phyloP scores from a whole-genome alignment of 2,113 vertebrate species.

The Anhinga rufa region DNA sequence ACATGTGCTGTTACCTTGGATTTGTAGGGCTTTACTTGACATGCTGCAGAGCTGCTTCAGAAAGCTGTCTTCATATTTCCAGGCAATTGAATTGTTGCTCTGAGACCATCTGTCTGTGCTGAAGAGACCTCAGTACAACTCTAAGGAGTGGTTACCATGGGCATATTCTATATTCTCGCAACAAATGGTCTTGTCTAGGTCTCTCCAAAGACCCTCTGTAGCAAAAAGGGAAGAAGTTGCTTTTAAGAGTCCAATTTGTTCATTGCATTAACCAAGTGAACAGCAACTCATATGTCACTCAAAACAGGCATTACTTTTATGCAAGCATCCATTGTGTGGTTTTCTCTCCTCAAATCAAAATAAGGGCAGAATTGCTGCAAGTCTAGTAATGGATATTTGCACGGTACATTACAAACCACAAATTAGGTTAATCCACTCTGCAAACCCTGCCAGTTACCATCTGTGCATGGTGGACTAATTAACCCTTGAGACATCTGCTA shows the following conservation, averaged over 20 bases:
- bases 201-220: neutral
- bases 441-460: constrained; percentile 36
- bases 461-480: constrained; percentile 48
- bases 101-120: neutral
- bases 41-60: neutral
- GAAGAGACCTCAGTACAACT: neutral
- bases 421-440: constrained; percentile 51
- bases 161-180: neutral
- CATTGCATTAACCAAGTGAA: neutral
- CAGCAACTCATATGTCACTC: neutral
- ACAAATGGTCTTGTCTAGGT: neutral
- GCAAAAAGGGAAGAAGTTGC: neutral
- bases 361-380: neutral
- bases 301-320: neutral
- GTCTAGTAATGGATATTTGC: constrained; percentile 5
- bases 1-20: neutral
- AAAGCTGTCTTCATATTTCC: neutral
- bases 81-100: neutral
- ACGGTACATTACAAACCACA: constrained; percentile 31
- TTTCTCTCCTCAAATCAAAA: neutral
- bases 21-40: neutral
- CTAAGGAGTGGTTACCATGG: neutral
- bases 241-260: neutral
- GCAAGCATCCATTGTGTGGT: neutral
- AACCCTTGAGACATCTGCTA: constrained; percentile 36